These are phyloP conservation scores for Turritopsis dohrnii DNA, from an alignment of 30 jellyfish, hydroid and myxozoan genomes.

Conservation along the genomic window DNA sequence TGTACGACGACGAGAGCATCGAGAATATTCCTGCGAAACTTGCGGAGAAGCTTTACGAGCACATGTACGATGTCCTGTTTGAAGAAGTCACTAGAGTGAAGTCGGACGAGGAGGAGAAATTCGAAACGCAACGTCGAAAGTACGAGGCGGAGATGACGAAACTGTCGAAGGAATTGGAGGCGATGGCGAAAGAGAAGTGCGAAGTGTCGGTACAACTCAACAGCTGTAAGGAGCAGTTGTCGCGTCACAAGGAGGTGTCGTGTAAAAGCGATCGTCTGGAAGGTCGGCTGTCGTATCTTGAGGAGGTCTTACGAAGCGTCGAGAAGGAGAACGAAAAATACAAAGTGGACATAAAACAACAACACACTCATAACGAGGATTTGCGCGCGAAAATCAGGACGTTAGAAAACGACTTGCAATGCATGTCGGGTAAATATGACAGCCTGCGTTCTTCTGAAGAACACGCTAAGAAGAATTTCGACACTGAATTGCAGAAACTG, in stretches of 20 bases:
- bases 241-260: neutral
- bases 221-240: constrained; percentile 3
- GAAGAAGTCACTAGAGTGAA: constrained; percentile 18
- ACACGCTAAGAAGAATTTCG: neutral
- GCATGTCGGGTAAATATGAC: neutral
- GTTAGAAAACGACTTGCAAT: neutral
- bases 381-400: neutral
- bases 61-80: constrained; percentile 1
- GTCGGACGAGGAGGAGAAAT: neutral
- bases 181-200: neutral
- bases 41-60: constrained; percentile 16
- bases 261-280: neutral
- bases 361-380: neutral
- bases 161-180: neutral
- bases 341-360: neutral
- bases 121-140: neutral
- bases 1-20: constrained; percentile 7
- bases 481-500: neutral
- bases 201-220: neutral
- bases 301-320: constrained; percentile 13
- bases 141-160: neutral
- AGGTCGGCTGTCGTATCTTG: constrained; percentile 15
- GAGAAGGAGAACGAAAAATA: constrained; percentile 21
- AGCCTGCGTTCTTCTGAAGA: neutral
- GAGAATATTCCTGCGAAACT: constrained; percentile 6